Base-by-base conservation (phyloP, 2,888 invertebrate genomes). In the Acleris literana region DNA sequence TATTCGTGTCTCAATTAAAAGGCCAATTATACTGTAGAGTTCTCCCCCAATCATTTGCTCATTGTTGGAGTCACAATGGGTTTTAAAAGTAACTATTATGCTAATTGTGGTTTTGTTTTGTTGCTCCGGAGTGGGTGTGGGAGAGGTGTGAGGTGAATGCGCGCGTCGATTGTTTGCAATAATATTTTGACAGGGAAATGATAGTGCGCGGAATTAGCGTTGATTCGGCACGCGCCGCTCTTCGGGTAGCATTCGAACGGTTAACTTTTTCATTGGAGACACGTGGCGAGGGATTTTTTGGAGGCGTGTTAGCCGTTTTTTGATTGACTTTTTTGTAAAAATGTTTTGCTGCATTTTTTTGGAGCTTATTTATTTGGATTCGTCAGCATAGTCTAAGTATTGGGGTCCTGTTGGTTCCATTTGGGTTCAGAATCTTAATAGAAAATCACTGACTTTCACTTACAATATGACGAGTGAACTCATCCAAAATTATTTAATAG, bases 61-160 rank as follows among this genome's bases (percentile, higher is more conserved):
- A 66, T 65, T 72, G 69, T 73, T 63, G 5, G 25, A 55, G 5
- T 51, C 52, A 75, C 72, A 74, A 85, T 81, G 70, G 70, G 72
- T 73, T 70, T 75, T 75, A 75, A 76, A 87, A 86, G 79, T 83
- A 85, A 81, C 85, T 80, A 86, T 90, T 92, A 92, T 87, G 92
- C 92, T 92, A 92, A 92, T 92, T 92, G 92, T 92, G 92, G 92
- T 92, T 92, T 88, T 87, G 86, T 88, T 90, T 92, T 90, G 90
- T 91, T 88, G 77, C 72, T 72, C 70, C 74, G 80, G 84, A 80
- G 76, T 85, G 82, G 88, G 90, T 78, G 87, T 82, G 67, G 66
- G 68, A 74, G 73, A 73, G 72, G 69, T 72, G 73, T 61, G 71
- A 68, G 70, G 72, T 78, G 73, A 82, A 82, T 82, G 70, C 72